phyloP scores from a whole-genome alignment of 2,113 vertebrate species.

The Tautogolabrus adspersus region DNA sequence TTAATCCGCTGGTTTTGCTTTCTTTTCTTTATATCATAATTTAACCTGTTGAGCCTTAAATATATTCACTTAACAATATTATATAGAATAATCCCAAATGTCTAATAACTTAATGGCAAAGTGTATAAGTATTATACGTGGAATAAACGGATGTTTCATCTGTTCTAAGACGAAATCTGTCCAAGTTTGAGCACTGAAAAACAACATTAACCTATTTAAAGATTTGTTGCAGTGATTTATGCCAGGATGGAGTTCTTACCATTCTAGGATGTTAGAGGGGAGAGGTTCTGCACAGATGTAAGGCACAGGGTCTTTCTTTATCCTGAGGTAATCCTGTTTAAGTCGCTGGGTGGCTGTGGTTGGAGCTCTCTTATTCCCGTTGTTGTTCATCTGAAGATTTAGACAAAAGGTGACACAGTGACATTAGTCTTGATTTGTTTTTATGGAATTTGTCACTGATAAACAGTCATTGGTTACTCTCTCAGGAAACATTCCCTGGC shows the following conservation, averaged over 20 bases:
- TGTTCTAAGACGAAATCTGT: neutral
- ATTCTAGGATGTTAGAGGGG: conserved; percentile 97
- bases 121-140: too few species aligned
- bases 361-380: conserved; percentile 94
- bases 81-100: too few species aligned
- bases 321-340: conserved; percentile 98
- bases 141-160: neutral
- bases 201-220: neutral
- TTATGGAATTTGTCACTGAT: neutral
- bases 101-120: too few species aligned
- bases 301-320: conserved; percentile 99
- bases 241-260: conserved; percentile 80
- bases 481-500: neutral
- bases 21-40: too few species aligned
- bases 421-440: neutral
- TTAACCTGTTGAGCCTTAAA: too few species aligned
- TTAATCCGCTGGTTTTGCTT: too few species aligned
- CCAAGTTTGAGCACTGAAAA: neutral
- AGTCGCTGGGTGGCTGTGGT: conserved; percentile 97
- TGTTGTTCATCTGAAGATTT: conserved; percentile 92
- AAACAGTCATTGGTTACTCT: neutral
- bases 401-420: conserved; percentile 4
- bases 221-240: neutral
- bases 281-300: conserved; percentile 98
- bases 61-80: too few species aligned